These are phyloP conservation scores for Cataglyphis hispanica DNA, from an alignment of 1,140 invertebrate species.

Conservation along the genomic window DNA sequence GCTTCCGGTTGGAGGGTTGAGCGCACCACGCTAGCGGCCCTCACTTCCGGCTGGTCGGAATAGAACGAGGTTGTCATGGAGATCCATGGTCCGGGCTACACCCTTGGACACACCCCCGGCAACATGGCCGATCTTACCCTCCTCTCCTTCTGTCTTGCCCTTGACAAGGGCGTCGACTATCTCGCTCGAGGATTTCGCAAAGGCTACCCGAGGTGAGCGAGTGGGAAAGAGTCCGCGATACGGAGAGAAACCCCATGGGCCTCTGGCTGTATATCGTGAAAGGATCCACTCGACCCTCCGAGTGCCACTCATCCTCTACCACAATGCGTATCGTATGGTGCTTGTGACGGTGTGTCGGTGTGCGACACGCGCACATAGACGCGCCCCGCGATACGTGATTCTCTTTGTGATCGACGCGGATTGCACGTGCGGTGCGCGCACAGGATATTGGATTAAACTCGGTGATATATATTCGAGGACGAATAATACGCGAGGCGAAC, in stretches of 20 bases:
- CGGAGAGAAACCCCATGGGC: conserved; percentile 73
- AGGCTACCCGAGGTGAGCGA: conserved; percentile 51
- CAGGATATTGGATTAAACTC: conserved; percentile 45
- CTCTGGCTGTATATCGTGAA: conserved; percentile 57
- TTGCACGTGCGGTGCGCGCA: conserved; percentile 5
- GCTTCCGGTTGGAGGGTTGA: conserved; percentile 73
- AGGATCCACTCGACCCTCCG: conserved; percentile 72
- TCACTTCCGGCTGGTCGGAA: conserved; percentile 76
- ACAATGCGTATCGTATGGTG: conserved; percentile 29
- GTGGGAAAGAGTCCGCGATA: conserved; percentile 55
- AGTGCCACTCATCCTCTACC: conserved; percentile 71
- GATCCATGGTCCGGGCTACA: conserved; percentile 76
- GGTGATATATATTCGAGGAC: conserved; percentile 5
- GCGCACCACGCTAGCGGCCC: conserved; percentile 59
- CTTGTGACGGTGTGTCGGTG: conserved; percentile 29
- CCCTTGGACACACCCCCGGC: conserved; percentile 81
- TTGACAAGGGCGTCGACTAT: conserved; percentile 51
- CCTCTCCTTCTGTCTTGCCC: conserved; percentile 21
- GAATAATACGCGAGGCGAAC: not conserved
- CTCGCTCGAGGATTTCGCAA: conserved; percentile 56
- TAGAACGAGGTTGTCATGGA: conserved; percentile 79
- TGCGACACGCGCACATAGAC: conserved; percentile 18
- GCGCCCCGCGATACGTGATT: conserved; percentile 32
- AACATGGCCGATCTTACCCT: conserved; percentile 78
- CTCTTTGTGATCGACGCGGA: conserved; percentile 42